A percentile compares a stretch with the other conserved stretches of the same genome.
phyloP scores from a whole-genome alignment of 2,888 invertebrate genomes.

The Dendrolimus pini region DNA sequence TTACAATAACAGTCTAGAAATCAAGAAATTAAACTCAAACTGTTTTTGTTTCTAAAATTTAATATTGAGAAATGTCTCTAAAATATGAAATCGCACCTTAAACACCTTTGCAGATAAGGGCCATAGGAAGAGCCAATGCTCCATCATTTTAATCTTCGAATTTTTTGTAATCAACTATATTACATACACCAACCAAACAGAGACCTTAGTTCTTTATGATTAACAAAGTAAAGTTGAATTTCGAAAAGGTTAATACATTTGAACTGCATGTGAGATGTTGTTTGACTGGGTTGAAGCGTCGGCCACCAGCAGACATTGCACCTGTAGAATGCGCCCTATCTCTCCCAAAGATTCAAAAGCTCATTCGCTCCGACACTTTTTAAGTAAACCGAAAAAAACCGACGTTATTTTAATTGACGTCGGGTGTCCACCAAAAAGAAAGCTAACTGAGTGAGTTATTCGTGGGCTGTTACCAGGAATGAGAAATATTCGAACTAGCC shows the following conservation, averaged over 20 bases:
- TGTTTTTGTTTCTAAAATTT: background rate
- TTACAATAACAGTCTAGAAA: slow-evolving; percentile 12
- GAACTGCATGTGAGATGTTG: slow-evolving; percentile 15
- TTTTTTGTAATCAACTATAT: slow-evolving; percentile 23
- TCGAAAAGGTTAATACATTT: slow-evolving; percentile 7
- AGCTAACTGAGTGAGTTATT: slow-evolving; percentile 54
- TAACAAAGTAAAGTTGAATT: slow-evolving; percentile 24
- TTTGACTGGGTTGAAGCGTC: slow-evolving; percentile 38
- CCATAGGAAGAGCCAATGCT: slow-evolving; percentile 18
- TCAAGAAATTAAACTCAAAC: background rate
- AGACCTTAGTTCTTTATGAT: too few relatives aligned
- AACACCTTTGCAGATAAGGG: slow-evolving; percentile 1
- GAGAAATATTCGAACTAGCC: slow-evolving; percentile 55
- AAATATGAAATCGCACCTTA: slow-evolving; percentile 1
- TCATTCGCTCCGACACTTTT: slow-evolving; percentile 46
- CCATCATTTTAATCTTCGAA: slow-evolving; percentile 34
- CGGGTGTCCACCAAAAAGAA: slow-evolving; percentile 50
- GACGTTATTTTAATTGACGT: slow-evolving; percentile 71
- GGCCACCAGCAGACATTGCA: slow-evolving; percentile 63
- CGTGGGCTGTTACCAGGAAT: slow-evolving; percentile 53
- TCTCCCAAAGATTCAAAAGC: slow-evolving; percentile 66
- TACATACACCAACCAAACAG: too few relatives aligned
- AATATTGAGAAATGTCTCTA: background rate
- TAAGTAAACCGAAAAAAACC: slow-evolving; percentile 42
- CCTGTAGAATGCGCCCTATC: slow-evolving; percentile 68